A percentile compares a stretch with the other conserved stretches of the same genome.
Evolutionary conservation across 2,113 vertebrate genomes (phyloP).

Genomic region (Siphamia tubifer): DNA sequence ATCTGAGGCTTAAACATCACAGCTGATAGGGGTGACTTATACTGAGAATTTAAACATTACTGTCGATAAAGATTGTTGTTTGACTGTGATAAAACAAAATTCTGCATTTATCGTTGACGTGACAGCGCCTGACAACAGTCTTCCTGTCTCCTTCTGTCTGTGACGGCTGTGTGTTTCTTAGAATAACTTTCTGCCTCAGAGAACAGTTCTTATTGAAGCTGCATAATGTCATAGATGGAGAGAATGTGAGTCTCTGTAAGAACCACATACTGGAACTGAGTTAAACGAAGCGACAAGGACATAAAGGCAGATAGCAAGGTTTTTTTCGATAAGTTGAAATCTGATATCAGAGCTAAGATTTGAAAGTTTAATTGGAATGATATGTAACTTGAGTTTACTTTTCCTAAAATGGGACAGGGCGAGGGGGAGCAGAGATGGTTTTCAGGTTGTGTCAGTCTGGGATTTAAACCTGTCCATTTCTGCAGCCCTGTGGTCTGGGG

Average conservation of each 20-base stretch:
- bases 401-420: neutral
- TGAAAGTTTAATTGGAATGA: too few species aligned
- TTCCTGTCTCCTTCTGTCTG: neutral
- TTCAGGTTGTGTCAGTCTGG: neutral
- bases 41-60: neutral
- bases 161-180: neutral
- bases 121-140: too few species aligned
- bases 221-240: neutral
- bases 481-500: constrained; percentile 50
- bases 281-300: neutral
- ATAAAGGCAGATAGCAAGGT: too few species aligned
- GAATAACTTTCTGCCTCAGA: neutral
- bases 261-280: neutral
- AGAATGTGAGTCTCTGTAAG: neutral
- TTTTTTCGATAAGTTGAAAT: too few species aligned
- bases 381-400: too few species aligned
- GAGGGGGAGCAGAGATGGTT: neutral
- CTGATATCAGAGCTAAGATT: too few species aligned
- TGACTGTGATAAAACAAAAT: neutral
- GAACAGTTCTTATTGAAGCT: neutral
- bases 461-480: constrained; percentile 53
- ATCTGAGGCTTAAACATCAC: constrained; percentile 37
- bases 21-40: constrained; percentile 39
- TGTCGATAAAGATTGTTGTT: neutral
- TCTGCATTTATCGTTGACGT: neutral